Evolutionary conservation across 2,113 vertebrate species (phyloP), one percentile per base, ranked within the genome.

Genomic region (Clarias batrachus): DNA sequence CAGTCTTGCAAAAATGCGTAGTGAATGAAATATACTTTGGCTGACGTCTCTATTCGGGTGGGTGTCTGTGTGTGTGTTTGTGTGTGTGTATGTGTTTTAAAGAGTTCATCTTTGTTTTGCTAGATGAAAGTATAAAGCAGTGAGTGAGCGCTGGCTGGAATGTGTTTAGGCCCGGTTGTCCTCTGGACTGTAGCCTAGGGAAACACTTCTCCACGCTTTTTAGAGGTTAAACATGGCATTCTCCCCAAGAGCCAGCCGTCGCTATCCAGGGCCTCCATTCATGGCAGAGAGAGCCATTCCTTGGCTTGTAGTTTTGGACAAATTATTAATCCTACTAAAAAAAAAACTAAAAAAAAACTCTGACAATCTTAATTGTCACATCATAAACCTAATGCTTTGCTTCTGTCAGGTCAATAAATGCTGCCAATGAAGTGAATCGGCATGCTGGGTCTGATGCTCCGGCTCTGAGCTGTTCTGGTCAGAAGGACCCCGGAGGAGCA

Each of bases 161-260:
- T 90, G 90, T 71, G 83, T 85, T 90, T 59, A 57, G 89, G 84
- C 89, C 73, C 30, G 78, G 81, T 85, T 79, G 85, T 89, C 87
- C 88, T 79, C 90, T 92, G 90, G 91, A 90, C 74, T 54, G 52
- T 27, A 85, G 87, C 90, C 91, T 90, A 91, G 86, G 81, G 88
- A 91, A 90, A 91, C 90, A 91, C 73, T 85, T 87, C 71, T 79
- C 54, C 41, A 82, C 71, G 73, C 81, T 77, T 81, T 89, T 83
- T 65, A 88, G 74, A 86, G 88, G 86, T 88, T 88, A 86, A 88
- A 83, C 86, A 48, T 78, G 86, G 81, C 80, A 82, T 59, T 90
- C 78, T 85, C 85, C 56, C 82, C 82, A 62, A 84, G 77, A 85
- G 59, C 76, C 21, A 89, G n/a, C 83, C 25, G 33, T 19, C n/a